phyloP scores from a whole-genome alignment of 2,113 vertebrate species.

The Passerina amoena region DNA sequence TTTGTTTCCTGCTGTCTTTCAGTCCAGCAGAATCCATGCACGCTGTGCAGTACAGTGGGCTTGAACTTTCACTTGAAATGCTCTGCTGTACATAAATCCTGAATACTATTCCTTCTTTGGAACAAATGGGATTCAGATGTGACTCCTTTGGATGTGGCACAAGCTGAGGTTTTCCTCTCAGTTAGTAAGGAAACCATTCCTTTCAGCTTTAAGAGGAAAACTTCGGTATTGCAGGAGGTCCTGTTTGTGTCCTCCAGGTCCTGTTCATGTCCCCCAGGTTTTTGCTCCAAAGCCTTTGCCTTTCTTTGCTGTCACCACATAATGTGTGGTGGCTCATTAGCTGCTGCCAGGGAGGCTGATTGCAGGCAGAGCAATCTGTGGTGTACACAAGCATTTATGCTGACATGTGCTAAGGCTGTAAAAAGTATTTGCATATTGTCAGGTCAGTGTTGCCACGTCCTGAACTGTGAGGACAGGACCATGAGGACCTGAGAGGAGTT shows the following conservation, averaged over 20 bases:
- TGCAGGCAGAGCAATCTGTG: background rate
- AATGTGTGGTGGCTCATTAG: background rate
- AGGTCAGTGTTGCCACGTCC: background rate
- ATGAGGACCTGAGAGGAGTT: background rate
- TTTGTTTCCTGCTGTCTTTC: slow-evolving; percentile 64
- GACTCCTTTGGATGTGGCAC: background rate
- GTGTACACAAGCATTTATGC: background rate
- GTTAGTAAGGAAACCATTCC: background rate
- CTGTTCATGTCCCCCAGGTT: background rate
- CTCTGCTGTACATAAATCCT: background rate
- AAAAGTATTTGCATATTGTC: background rate
- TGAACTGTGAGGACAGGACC: background rate
- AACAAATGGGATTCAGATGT: background rate
- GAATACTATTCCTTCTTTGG: background rate
- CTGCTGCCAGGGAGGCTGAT: background rate
- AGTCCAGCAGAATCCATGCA: slow-evolving; percentile 46
- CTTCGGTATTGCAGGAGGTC: background rate
- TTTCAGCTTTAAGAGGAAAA: background rate
- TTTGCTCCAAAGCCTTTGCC: background rate
- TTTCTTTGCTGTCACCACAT: background rate
- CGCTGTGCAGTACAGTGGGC: slow-evolving; percentile 7
- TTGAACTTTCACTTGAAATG: slow-evolving; percentile 58
- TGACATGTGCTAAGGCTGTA: background rate
- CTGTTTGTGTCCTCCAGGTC: background rate
- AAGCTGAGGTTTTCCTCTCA: background rate